These are phyloP conservation scores for Coenonympha glycerion DNA, from an alignment of 2,888 invertebrate species.

Conservation along the genomic window DNA sequence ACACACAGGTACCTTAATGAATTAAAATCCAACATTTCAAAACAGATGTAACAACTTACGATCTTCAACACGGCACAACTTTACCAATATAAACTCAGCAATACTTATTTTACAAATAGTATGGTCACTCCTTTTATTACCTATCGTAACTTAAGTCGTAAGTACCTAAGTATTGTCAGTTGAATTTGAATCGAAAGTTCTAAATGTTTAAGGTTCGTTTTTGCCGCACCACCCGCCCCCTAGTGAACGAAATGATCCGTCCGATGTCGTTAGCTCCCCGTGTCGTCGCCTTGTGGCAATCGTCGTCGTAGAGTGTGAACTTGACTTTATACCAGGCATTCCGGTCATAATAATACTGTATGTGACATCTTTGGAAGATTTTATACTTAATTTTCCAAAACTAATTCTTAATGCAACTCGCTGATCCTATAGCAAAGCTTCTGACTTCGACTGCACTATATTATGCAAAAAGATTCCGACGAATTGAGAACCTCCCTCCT, in stretches of 20 bases:
- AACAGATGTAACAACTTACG: no score
- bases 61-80: neutral
- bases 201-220: slow-evolving; percentile 25
- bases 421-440: neutral
- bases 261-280: slow-evolving; percentile 61
- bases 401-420: no score
- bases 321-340: slow-evolving; percentile 21
- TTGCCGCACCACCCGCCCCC: slow-evolving; percentile 29
- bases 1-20: neutral
- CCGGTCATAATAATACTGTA: neutral
- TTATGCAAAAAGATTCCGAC: no score
- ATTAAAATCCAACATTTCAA: no score
- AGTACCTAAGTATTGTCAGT: neutral
- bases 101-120: neutral
- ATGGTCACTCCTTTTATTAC: slow-evolving; percentile 5
- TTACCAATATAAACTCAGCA: slow-evolving; percentile 3
- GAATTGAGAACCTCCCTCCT: no score
- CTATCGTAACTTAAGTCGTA: neutral
- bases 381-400: no score
- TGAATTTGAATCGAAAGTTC: neutral
- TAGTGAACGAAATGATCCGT: slow-evolving; percentile 67
- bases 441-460: no score
- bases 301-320: slow-evolving; percentile 28
- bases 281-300: slow-evolving; percentile 46
- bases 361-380: neutral